Percentiles rank a stretch among this genome's conserved stretches.
These are phyloP conservation scores for Rhamphomyia laevipes DNA, from an alignment of 2,888 invertebrate genomes.

Conservation along the genomic window DNA sequence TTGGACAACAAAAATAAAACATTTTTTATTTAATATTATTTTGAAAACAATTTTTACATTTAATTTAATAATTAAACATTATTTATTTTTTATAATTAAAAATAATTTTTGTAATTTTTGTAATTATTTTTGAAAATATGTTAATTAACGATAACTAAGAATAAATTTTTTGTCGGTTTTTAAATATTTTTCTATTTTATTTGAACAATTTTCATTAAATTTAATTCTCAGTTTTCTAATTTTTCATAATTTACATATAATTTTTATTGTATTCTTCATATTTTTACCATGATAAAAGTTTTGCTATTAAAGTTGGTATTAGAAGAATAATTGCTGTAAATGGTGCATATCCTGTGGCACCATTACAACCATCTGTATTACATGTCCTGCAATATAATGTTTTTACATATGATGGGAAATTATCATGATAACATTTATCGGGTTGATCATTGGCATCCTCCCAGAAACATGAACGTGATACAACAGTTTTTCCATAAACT, in stretches of 20 bases:
- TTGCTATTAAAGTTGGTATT: conserved; percentile 10
- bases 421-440: conserved; percentile 32
- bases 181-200: not conserved
- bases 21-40: no score
- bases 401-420: conserved; percentile 34
- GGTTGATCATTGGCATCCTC: conserved; percentile 33
- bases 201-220: not conserved
- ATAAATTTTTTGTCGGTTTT: not conserved
- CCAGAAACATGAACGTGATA: conserved; percentile 36
- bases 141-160: not conserved
- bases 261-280: not conserved
- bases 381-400: conserved; percentile 36
- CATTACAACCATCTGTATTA: conserved; percentile 35
- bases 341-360: conserved; percentile 23
- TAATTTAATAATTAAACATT: no score
- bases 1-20: no score
- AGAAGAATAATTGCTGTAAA: conserved; percentile 21
- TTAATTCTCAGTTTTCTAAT: not conserved
- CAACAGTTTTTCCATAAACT: conserved; percentile 37
- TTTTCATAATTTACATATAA: not conserved
- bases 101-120: no score
- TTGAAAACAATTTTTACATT: no score
- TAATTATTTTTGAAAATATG: no score
- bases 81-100: no score
- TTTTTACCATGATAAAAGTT: conserved; percentile 10